phyloP scores from a whole-genome alignment of 2,888 invertebrate species.

The Melipona bicolor region DNA sequence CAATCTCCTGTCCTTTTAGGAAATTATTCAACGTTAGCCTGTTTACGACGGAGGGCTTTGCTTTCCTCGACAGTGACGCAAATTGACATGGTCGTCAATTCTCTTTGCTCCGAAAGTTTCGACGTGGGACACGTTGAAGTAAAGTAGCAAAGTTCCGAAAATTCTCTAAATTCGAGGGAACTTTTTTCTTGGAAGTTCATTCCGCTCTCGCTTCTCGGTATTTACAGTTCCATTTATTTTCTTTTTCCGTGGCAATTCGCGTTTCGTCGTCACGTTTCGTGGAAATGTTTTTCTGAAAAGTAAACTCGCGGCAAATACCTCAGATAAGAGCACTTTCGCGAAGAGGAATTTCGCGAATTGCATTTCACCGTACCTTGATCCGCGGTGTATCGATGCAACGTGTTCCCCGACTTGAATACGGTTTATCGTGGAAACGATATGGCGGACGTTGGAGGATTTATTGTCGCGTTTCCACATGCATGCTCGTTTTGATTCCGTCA shows the following conservation, averaged over 20 bases:
- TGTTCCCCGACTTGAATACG: not conserved
- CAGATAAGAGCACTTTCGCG: too few relatives aligned
- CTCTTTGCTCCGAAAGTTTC: not conserved
- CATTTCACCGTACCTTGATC: too few relatives aligned
- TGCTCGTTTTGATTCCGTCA: not conserved
- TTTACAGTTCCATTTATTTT: too few relatives aligned
- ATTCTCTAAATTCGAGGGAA: constrained; percentile 4
- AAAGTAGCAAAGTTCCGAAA: constrained; percentile 13
- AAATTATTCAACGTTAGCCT: not conserved
- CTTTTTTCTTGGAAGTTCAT: too few relatives aligned
- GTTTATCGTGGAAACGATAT: not conserved
- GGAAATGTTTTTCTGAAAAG: too few relatives aligned
- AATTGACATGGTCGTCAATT: constrained; percentile 13
- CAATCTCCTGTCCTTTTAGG: too few relatives aligned
- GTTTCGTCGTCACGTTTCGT: too few relatives aligned
- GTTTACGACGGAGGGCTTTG: too few relatives aligned
- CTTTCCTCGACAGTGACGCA: not conserved
- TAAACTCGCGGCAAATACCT: too few relatives aligned
- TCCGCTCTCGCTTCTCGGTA: not conserved
- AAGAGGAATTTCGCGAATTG: too few relatives aligned
- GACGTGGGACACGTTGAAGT: not conserved
- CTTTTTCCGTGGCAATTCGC: too few relatives aligned
- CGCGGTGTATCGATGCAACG: too few relatives aligned
- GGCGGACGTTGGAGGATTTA: not conserved
- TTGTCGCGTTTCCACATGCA: not conserved